Evolutionary conservation across 2,113 vertebrate genomes (phyloP), one percentile per base, ranked within the genome.

Genomic region (Corvus cornix): DNA sequence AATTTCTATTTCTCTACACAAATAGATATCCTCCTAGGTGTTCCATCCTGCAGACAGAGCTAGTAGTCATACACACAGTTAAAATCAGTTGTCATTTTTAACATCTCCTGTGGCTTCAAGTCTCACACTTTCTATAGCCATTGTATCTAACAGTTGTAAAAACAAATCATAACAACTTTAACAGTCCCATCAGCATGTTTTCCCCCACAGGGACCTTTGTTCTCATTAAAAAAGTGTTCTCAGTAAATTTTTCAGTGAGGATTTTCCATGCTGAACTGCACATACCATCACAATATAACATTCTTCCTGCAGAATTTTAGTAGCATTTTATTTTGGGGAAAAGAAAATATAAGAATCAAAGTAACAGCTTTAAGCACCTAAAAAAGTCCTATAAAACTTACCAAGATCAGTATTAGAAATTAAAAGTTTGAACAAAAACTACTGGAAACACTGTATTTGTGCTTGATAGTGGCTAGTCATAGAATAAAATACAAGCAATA

Each of bases 151-250:
- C 4, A 60, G 24, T 24, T 13, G 35, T 35, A n/a, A 41, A 58
- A 91, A 14, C 14, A 52, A 52, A 44, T 49, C 14, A 19, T 44
- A 69, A 44, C 19, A 52, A 49, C 7, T 79, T 68, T 67, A 89
- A 44, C 14, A 27, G 55, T 18, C 18, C 12, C 18, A 59, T 75
- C 30, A 72, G 16, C 5, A n/a, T 52, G n/a, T 49, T 87, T 8
- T n/a, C 1, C 24, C 21, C 8, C 14, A 46, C 6, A 37, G 4
- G 9, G 4, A 4, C 77, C 14, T 10, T 63, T 8, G 5, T 51
- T 53, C 62, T 24, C 10, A 63, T 24, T 60, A 10, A 33, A 90
- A 69, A 67, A 49, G 27, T 19, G 13, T 52, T 55, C 23, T 55
- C 24, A 55, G 22, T 74, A 51, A 75, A 37, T 52, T 78, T 78